phyloP scores from a whole-genome alignment of 2,797 vertebrate species.

The Acipenser transmontanus region DNA sequence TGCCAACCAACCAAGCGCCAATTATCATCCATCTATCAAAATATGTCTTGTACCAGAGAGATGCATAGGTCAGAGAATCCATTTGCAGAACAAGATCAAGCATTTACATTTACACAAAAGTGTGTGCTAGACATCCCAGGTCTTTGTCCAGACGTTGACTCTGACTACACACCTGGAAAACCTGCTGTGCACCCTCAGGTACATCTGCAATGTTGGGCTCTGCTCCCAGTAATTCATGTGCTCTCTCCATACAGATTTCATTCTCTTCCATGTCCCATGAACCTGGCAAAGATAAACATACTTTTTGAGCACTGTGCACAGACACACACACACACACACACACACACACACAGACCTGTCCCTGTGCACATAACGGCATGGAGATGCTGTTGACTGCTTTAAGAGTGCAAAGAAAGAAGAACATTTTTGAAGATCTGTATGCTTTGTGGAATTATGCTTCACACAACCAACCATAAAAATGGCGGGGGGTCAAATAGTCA shows the following conservation, averaged over 20 bases:
- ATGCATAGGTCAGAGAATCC: no score
- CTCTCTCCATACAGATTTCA: conserved; percentile 33
- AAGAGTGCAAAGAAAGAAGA: no score
- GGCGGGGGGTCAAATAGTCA: no score
- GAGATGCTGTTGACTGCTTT: not conserved
- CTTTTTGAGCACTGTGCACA: not conserved
- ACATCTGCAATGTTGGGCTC: conserved; percentile 28
- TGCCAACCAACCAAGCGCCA: no score
- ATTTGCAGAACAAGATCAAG: not conserved
- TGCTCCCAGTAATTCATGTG: conserved; percentile 33
- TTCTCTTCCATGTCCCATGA: conserved; percentile 44
- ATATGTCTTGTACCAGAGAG: no score
- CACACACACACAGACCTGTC: not conserved
- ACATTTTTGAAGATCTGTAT: no score
- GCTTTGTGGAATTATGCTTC: no score
- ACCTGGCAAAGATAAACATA: conserved; percentile 39
- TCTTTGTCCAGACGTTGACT: not conserved
- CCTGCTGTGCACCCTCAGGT: conserved; percentile 23
- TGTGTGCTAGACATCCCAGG: not conserved
- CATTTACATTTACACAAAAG: not conserved
- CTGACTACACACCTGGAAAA: conserved; percentile 36
- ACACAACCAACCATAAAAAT: no score
- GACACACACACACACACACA: not conserved
- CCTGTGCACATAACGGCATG: not conserved
- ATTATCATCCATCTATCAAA: no score